Evolutionary conservation across 1,140 invertebrate species (phyloP).

Genomic region (Metaphire vulgaris): DNA sequence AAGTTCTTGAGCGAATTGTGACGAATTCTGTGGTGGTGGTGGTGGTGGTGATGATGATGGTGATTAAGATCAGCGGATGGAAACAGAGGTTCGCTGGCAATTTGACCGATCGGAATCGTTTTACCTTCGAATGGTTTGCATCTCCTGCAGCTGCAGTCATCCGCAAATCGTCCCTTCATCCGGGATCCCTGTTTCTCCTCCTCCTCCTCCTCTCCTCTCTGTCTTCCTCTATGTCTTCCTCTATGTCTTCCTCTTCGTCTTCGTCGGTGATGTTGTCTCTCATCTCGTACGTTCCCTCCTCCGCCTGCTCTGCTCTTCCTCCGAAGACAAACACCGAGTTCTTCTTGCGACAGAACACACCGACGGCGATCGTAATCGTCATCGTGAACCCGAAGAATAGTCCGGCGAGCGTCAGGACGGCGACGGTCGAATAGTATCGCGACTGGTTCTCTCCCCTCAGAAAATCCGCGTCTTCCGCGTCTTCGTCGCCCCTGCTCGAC

Average conservation of each 20-base stretch:
- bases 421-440: not conserved
- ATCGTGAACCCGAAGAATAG: constrained; percentile 6
- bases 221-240: not conserved
- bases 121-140: not conserved
- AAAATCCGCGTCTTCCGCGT: not conserved
- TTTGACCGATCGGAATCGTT: not conserved
- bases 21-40: not conserved
- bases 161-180: not conserved
- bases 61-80: not conserved
- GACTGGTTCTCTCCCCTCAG: not conserved
- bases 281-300: not conserved
- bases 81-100: not conserved
- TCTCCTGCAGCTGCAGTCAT: too few species aligned
- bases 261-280: not conserved
- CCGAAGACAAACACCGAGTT: constrained; percentile 10
- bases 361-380: constrained; percentile 1
- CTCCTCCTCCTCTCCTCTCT: not conserved
- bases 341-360: constrained; percentile 7
- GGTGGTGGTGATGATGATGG: not conserved
- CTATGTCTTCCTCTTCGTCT: not conserved
- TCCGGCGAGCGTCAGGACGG: not conserved
- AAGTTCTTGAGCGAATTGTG: not conserved
- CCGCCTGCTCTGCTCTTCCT: constrained; percentile 2
- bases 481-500: not conserved
- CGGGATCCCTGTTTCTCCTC: not conserved